Base-by-base conservation (phyloP, 2,888 invertebrate genomes). In the Dryadula phaetusa region DNA sequence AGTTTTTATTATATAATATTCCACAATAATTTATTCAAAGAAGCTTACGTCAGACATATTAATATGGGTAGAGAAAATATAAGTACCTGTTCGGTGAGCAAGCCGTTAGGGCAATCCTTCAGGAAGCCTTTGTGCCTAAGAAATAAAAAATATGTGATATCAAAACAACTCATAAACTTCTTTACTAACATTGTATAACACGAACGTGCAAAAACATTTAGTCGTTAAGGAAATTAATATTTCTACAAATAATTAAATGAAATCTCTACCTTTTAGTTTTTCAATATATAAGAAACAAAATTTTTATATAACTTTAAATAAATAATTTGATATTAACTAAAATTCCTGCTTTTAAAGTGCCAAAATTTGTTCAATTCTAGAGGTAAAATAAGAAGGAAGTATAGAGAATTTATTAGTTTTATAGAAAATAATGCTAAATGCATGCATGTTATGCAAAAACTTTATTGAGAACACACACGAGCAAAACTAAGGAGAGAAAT, bases 91-190 rank as follows among this genome's bases (percentile, higher is more conserved):
- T 98, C 98, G 69, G 98, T 98, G 69, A 98, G 95, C 81, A 98
- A 95, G 77, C 98, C 98, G 89, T 98, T 98, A 67, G 98, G 98
- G 91, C 98, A 98, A 93, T 98, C 98, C 93, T 98, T 98, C 76
- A 98, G 95, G 89, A 98, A 98, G 84, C 98, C 98, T 95, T 98
- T 98, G 94, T 98, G 98, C 98, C 98, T 93, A 28, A 16, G 46
- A 40, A 40, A 28, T 25, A 6, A 66, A 34, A 47, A 25, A 44
- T 18, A 53, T 37, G 6, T 34, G 40, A 16, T 58, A 28, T 40
- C 28, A 60, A 25, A 56, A 16, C 22, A 0, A 16, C 12, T 32
- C 7, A 12, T 18, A 6, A 44, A 16, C 10, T 44, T 42, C 2
- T 7, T n/a, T 28, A 16, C 22, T 54, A 54, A 18, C 14, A 16